These are phyloP conservation scores for Anolis sagrei DNA, from an alignment of 2,113 vertebrate species.

Conservation along the genomic window DNA sequence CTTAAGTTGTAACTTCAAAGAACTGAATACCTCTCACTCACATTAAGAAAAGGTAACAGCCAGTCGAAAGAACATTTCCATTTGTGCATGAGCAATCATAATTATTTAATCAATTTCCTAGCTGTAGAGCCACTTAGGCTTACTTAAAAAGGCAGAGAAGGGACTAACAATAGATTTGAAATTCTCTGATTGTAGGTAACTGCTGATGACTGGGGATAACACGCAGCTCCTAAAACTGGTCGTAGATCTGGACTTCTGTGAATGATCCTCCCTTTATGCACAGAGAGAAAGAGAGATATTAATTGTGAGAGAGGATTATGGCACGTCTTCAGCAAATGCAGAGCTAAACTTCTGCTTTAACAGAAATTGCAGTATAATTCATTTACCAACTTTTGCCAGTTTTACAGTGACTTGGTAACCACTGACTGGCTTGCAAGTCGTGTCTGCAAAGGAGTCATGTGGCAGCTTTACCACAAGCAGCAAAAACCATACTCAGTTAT, in stretches of 20 bases:
- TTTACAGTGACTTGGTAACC: too few species aligned
- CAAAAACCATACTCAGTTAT: neutral
- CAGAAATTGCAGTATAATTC: neutral
- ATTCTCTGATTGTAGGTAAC: neutral
- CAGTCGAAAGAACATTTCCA: neutral
- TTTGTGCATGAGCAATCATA: neutral
- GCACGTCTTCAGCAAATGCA: too few species aligned
- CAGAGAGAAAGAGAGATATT: too few species aligned
- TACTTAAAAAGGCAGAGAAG: neutral
- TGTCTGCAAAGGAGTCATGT: neutral
- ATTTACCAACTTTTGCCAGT: neutral
- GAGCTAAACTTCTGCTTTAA: neutral
- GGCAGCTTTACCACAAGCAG: neutral
- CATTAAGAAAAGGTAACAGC: neutral
- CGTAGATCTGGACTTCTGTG: neutral
- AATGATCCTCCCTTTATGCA: neutral
- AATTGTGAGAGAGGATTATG: too few species aligned
- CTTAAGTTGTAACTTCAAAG: neutral
- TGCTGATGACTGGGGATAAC: neutral
- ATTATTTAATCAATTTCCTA: neutral
- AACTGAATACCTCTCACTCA: neutral
- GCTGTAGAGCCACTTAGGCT: neutral
- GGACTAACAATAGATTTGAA: neutral
- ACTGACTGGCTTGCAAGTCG: neutral
- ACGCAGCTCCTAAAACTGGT: neutral